phyloP scores from a whole-genome alignment of 2,113 vertebrate genomes.

The Blennius ocellaris region DNA sequence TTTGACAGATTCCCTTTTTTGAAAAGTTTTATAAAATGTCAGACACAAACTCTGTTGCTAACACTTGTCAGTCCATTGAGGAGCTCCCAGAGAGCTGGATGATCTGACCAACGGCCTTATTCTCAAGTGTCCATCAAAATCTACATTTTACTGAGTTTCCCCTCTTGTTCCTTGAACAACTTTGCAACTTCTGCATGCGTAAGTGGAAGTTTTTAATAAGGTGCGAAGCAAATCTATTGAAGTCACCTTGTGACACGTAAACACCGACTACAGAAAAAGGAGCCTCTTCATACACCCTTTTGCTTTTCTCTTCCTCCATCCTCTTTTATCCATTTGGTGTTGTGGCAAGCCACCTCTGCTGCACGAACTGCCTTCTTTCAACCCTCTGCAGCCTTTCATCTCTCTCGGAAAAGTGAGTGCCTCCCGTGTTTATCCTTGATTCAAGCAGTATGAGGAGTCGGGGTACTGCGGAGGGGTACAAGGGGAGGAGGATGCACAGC shows the following conservation, averaged over 20 bases:
- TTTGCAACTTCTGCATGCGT: slow-evolving; percentile 41
- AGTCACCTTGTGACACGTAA: slow-evolving; percentile 70
- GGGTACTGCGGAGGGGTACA: slow-evolving; percentile 41
- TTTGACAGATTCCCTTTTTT: neutral
- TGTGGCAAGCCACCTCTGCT: slow-evolving; percentile 47
- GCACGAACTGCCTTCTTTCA: slow-evolving; percentile 60
- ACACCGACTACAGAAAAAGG: slow-evolving; percentile 43
- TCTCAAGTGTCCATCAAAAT: neutral
- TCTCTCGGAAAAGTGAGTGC: slow-evolving; percentile 51
- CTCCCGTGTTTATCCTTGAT: slow-evolving; percentile 68
- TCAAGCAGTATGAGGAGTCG: slow-evolving; percentile 51
- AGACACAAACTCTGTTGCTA: neutral
- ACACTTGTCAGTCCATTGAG: neutral
- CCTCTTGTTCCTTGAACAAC: slow-evolving; percentile 3
- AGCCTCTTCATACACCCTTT: slow-evolving; percentile 31
- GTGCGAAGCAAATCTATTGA: slow-evolving; percentile 61
- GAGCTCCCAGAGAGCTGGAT: neutral
- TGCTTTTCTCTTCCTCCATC: slow-evolving; percentile 37
- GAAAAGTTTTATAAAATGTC: neutral
- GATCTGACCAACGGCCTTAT: neutral
- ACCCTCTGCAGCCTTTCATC: slow-evolving; percentile 63
- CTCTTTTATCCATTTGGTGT: slow-evolving; percentile 67
- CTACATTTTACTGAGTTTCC: neutral
- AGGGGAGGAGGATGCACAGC: slow-evolving; percentile 54
- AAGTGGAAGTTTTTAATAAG: slow-evolving; percentile 75